A percentile compares a stretch with the other conserved stretches of the same genome.
phyloP scores from a whole-genome alignment of 1,140 invertebrate species.

The Holcopasites calliopsidis region DNA sequence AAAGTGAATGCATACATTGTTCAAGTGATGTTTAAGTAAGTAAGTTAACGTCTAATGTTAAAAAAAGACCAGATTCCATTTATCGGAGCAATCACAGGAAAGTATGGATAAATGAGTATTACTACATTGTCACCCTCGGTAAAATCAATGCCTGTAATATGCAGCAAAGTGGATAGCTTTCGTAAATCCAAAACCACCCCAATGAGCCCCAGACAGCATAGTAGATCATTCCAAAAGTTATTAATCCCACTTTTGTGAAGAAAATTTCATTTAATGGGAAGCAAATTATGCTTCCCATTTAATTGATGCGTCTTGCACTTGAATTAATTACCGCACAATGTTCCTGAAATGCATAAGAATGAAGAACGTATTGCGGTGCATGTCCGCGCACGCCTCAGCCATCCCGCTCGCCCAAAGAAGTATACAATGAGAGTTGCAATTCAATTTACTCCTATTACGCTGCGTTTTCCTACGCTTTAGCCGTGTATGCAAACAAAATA shows the following conservation, averaged over 20 bases:
- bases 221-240: too few relatives aligned
- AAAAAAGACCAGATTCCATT: not conserved
- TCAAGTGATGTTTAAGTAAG: too few relatives aligned
- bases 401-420: not conserved
- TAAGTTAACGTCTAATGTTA: not conserved
- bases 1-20: too few relatives aligned
- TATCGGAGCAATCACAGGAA: not conserved
- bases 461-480: not conserved
- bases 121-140: not conserved
- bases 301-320: not conserved
- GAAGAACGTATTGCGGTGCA: conserved; percentile 12
- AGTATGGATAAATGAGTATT: conserved; percentile 11
- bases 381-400: not conserved
- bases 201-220: not conserved
- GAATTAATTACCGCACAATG: not conserved
- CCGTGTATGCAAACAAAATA: not conserved
- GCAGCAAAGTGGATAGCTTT: not conserved
- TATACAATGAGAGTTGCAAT: not conserved
- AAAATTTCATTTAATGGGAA: not conserved
- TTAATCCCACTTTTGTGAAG: too few relatives aligned
- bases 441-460: not conserved
- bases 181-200: not conserved
- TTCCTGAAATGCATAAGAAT: not conserved
- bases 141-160: not conserved
- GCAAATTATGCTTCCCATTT: not conserved